Percentiles rank a stretch among this genome's conserved stretches.
Conservation (phyloP, 2,888 invertebrate species). For the Holacanthella duospinosa region DNA sequence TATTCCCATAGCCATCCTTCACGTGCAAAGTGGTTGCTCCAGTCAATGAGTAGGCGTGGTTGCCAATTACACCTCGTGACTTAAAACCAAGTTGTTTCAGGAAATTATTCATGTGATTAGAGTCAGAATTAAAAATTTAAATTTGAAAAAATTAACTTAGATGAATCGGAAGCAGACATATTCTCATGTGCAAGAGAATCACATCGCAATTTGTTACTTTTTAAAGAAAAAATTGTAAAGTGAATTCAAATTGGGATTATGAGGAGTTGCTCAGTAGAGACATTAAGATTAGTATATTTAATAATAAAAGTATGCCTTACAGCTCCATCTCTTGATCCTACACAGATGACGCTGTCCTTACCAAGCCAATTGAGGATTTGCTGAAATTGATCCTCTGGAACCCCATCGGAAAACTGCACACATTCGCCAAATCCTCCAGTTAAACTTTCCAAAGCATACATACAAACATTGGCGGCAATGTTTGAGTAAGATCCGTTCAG, state of each 20-base stretch:
- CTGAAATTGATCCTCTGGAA: neutral
- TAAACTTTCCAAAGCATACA: slow-evolving; percentile 3
- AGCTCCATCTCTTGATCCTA: neutral
- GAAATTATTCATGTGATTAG: neutral
- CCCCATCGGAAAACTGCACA: neutral
- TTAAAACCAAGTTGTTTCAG: neutral
- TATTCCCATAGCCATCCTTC: neutral
- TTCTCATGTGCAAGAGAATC: too few species aligned
- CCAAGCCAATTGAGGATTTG: neutral
- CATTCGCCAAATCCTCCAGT: neutral
- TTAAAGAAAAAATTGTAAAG: too few species aligned
- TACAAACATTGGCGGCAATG: neutral
- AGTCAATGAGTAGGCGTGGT: slow-evolving; percentile 2
- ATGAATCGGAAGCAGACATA: too few species aligned
- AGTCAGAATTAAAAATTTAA: neutral
- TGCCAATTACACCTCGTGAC: neutral
- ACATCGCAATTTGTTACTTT: too few species aligned
- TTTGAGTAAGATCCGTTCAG: neutral
- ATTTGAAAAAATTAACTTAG: too few species aligned
- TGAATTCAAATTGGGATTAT: too few species aligned
- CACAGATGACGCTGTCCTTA: neutral
- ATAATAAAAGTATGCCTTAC: neutral
- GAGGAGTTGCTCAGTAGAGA: neutral
- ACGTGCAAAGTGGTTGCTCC: neutral
- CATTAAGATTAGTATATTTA: neutral